Evolutionary conservation across 2,888 invertebrate genomes (phyloP).

Genomic region (Oscheius onirici): DNA sequence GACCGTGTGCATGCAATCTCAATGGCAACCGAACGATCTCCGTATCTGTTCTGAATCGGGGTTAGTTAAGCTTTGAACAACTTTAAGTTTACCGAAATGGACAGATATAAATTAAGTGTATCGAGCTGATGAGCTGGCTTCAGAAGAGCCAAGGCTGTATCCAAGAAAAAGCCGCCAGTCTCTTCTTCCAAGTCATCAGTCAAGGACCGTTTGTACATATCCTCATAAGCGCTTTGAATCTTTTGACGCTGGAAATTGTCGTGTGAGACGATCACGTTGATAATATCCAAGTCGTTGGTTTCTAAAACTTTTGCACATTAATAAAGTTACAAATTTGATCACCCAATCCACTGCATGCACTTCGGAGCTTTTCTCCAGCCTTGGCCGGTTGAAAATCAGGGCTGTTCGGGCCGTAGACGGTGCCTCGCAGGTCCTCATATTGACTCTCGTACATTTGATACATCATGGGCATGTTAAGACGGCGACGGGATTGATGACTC

Average conservation of each 20-base stretch:
- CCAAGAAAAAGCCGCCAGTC: slow-evolving; percentile 73
- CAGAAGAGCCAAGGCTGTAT: slow-evolving; percentile 72
- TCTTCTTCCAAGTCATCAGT: slow-evolving; percentile 73
- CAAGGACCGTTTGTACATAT: slow-evolving; percentile 69
- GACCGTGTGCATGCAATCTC: slow-evolving; percentile 70
- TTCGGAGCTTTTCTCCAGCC: slow-evolving; percentile 61
- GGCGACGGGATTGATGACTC: slow-evolving; percentile 45
- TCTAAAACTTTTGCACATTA: slow-evolving; percentile 45
- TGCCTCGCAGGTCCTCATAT: slow-evolving; percentile 67
- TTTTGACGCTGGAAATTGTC: slow-evolving; percentile 70
- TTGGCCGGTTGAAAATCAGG: slow-evolving; percentile 69
- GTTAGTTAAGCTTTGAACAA: no score
- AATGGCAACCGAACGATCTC: slow-evolving; percentile 68
- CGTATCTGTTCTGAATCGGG: slow-evolving; percentile 65
- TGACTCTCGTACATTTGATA: slow-evolving; percentile 69
- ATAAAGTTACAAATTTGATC: not conserved
- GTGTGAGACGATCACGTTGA: slow-evolving; percentile 63
- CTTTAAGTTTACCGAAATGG: slow-evolving; percentile 62
- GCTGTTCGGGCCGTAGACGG: slow-evolving; percentile 64
- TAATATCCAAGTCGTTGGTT: slow-evolving; percentile 66
- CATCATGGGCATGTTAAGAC: slow-evolving; percentile 66
- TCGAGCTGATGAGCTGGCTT: slow-evolving; percentile 72
- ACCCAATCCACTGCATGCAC: slow-evolving; percentile 63
- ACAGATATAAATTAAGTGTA: slow-evolving; percentile 71
- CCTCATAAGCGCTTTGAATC: slow-evolving; percentile 67